Conservation (phyloP, 2,888 invertebrate species). For the Amiota communis region DNA sequence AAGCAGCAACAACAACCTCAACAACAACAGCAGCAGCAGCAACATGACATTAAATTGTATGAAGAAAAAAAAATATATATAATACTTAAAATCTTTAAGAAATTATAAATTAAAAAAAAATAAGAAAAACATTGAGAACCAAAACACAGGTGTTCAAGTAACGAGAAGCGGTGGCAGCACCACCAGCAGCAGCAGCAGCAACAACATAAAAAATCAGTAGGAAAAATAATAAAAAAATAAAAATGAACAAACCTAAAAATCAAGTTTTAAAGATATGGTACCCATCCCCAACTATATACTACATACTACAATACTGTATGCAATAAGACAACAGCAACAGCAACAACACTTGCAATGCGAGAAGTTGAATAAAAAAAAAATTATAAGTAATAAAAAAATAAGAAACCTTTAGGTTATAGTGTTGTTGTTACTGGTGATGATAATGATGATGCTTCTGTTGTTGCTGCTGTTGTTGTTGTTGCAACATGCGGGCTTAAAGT, state of each 20-base stretch:
- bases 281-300: conserved; percentile 18
- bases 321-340: conserved; percentile 51
- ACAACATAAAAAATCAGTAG: conserved; percentile 48
- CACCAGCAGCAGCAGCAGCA: conserved; percentile 47
- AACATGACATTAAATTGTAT: conserved; percentile 67
- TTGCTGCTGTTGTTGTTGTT: not conserved
- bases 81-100: conserved; percentile 29
- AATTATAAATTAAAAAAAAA: conserved; percentile 35
- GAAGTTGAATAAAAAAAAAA: conserved; percentile 44
- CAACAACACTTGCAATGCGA: conserved; percentile 32
- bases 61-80: conserved; percentile 50
- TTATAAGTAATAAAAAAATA: conserved; percentile 3
- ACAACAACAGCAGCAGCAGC: conserved; percentile 42
- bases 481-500: conserved; percentile 25
- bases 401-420: conserved; percentile 18
- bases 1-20: conserved; percentile 7
- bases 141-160: conserved; percentile 60
- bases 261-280: conserved; percentile 24
- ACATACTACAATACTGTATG: conserved; percentile 41
- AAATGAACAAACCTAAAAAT: conserved; percentile 19
- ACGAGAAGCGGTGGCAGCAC: conserved; percentile 46
- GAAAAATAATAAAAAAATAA: conserved; percentile 19
- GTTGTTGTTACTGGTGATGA: not conserved
- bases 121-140: conserved; percentile 33
- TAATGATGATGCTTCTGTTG: not conserved